Conservation (phyloP, 1,140 invertebrate genomes). For the Ceratina japonica region DNA sequence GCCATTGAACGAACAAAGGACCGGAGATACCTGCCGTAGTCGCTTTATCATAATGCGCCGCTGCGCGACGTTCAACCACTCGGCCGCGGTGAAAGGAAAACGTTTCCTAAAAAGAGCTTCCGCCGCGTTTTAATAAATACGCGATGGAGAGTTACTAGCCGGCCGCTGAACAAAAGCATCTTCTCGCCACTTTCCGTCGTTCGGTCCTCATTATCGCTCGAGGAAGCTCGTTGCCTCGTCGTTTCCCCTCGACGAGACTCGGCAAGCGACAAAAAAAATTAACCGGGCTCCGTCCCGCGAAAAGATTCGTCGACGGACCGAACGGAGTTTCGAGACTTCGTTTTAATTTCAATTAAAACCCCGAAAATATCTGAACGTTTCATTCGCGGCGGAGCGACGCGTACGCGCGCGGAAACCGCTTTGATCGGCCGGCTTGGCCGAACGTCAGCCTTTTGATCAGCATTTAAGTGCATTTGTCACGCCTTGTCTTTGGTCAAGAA, state of each 20-base stretch:
- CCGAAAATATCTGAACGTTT: no score
- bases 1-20: constrained; percentile 30
- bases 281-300: no score
- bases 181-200: constrained; percentile 2
- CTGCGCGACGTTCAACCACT: not conserved
- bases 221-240: constrained; percentile 9
- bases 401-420: not conserved
- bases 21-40: constrained; percentile 2
- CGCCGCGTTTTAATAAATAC: constrained; percentile 22
- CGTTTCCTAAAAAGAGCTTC: not conserved
- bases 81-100: not conserved
- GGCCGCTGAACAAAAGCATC: constrained; percentile 22
- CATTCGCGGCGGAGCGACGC: no score
- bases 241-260: constrained; percentile 12
- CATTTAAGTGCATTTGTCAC: not conserved
- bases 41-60: constrained; percentile 24
- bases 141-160: not conserved
- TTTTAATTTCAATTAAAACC: no score
- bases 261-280: no score
- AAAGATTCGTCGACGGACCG: no score
- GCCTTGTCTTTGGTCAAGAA: not conserved
- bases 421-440: not conserved
- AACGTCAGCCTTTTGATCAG: not conserved
- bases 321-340: no score
- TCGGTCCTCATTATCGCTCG: constrained; percentile 10